These are phyloP conservation scores for Pseudachorutes palmiensis DNA, from an alignment of 1,140 invertebrate species.

Conservation along the genomic window DNA sequence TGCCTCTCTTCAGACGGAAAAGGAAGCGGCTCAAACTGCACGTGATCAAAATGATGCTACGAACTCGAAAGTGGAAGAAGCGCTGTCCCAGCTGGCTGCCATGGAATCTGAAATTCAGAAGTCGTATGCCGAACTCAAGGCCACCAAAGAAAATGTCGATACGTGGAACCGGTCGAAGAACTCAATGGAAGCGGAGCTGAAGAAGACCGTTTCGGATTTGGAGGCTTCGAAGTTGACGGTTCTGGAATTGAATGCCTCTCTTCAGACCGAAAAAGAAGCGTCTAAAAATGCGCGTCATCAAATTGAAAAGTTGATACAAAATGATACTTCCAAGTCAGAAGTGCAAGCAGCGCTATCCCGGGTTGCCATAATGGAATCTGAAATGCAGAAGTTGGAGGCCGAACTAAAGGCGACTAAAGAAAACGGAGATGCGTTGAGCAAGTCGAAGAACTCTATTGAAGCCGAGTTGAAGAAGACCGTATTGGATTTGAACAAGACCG, in stretches of 20 bases:
- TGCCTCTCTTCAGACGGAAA: slow-evolving; percentile 45
- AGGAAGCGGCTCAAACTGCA: background rate
- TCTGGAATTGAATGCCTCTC: background rate
- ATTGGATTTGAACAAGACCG: too few relatives aligned
- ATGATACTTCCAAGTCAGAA: slow-evolving; percentile 41
- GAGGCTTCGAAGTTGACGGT: slow-evolving; percentile 17
- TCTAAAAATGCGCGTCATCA: background rate
- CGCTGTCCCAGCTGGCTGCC: background rate
- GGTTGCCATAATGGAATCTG: background rate
- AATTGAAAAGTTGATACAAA: background rate
- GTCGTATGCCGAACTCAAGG: background rate
- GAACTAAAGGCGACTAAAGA: background rate
- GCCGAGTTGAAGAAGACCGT: too few relatives aligned
- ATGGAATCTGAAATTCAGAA: background rate
- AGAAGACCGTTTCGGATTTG: too few relatives aligned
- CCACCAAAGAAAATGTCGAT: slow-evolving; percentile 1
- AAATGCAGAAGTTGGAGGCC: background rate
- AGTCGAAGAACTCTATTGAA: too few relatives aligned
- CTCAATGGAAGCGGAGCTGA: too few relatives aligned
- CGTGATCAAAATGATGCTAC: background rate
- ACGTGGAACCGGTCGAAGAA: too few relatives aligned
- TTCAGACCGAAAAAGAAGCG: slow-evolving; percentile 42
- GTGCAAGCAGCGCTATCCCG: slow-evolving; percentile 3
- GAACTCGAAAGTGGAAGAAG: slow-evolving; percentile 6
- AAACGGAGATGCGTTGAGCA: background rate